Conservation (phyloP, 2,113 vertebrate species). For the Sinocyclocheilus anshuiensis region DNA sequence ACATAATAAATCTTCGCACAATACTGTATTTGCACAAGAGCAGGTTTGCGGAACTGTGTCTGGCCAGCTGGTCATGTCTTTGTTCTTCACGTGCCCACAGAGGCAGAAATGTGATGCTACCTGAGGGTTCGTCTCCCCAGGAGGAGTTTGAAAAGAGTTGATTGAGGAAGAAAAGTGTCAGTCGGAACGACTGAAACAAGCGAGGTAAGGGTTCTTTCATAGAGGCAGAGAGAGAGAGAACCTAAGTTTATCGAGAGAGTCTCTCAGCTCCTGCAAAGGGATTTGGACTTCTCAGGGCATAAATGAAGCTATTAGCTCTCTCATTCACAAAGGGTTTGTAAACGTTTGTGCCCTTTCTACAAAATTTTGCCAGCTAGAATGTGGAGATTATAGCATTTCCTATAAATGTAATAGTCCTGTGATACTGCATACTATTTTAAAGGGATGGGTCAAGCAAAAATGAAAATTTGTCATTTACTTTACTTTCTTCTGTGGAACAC, state of each 20-base stretch:
- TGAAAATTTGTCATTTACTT: not conserved
- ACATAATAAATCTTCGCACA: not conserved
- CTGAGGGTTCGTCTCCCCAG: slow-evolving; percentile 13
- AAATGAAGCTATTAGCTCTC: slow-evolving; percentile 39
- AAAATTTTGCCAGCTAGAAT: slow-evolving; percentile 10
- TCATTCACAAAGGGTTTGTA: slow-evolving; percentile 11
- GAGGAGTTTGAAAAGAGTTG: slow-evolving; percentile 14
- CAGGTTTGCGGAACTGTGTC: not conserved
- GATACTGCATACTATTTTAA: not conserved
- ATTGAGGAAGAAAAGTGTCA: slow-evolving; percentile 8
- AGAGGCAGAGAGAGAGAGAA: slow-evolving; percentile 11
- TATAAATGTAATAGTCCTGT: not conserved
- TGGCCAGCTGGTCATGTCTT: slow-evolving; percentile 19
- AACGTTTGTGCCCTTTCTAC: slow-evolving; percentile 24
- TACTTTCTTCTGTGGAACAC: not conserved
- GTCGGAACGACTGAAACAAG: not conserved
- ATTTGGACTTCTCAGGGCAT: slow-evolving; percentile 42
- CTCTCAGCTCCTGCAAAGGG: slow-evolving; percentile 40
- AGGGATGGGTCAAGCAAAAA: not conserved
- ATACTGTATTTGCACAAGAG: slow-evolving; percentile 2
- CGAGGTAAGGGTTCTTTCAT: slow-evolving; percentile 13
- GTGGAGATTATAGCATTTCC: not conserved
- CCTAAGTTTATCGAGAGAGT: slow-evolving; percentile 30
- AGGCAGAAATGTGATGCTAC: slow-evolving; percentile 39
- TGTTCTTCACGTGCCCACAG: not conserved